phyloP scores from a whole-genome alignment of 1,140 invertebrate genomes.

The Drosophila pachea region DNA sequence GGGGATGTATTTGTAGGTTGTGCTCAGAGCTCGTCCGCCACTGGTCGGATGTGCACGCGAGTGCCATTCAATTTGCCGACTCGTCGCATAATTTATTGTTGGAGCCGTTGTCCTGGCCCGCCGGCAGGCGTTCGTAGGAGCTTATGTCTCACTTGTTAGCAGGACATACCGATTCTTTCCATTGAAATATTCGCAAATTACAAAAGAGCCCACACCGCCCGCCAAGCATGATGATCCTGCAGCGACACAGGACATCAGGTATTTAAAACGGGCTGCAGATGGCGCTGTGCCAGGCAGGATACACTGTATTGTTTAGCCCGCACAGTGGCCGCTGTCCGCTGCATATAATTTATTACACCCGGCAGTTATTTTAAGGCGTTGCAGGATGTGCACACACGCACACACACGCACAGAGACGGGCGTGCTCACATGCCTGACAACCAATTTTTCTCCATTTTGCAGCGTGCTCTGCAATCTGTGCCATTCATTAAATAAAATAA shows the following conservation, averaged over 20 bases:
- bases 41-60: constrained; percentile 17
- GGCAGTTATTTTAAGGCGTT: constrained; percentile 69
- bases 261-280: constrained; percentile 63
- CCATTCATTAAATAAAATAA: constrained; percentile 76
- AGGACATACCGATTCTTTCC: constrained; percentile 40
- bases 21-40: constrained; percentile 23
- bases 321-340: constrained; percentile 49
- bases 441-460: constrained; percentile 41
- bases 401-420: constrained; percentile 7
- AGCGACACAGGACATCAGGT: constrained; percentile 64
- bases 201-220: constrained; percentile 35
- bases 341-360: constrained; percentile 65
- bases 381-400: constrained; percentile 28
- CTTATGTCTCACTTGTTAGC: constrained; percentile 61
- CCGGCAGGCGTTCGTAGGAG: constrained; percentile 20
- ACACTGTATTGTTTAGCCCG: constrained; percentile 41
- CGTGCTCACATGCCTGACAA: constrained; percentile 19
- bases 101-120: constrained; percentile 31
- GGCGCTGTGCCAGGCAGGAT: constrained; percentile 34
- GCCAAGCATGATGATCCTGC: constrained; percentile 40
- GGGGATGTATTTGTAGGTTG: constrained; percentile 32
- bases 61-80: constrained; percentile 55
- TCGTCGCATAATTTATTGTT: constrained; percentile 67
- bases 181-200: constrained; percentile 78
- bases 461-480: constrained; percentile 29